phyloP scores from a whole-genome alignment of 1,140 invertebrate species.

The Physella acuta region DNA sequence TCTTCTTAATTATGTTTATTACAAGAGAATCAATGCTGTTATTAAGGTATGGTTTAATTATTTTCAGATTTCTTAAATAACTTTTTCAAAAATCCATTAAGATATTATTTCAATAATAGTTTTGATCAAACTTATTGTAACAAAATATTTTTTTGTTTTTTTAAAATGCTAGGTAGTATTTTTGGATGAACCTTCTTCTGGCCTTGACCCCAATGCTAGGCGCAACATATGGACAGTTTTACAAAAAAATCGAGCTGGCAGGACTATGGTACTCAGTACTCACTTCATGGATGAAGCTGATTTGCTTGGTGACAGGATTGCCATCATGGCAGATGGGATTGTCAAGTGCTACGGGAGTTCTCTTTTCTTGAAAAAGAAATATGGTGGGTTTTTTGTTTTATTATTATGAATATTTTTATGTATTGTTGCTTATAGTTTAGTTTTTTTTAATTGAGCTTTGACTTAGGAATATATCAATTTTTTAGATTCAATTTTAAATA shows the following conservation, averaged over 20 bases:
- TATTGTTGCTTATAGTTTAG: no score
- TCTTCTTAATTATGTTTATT: neutral
- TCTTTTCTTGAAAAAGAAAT: slow-evolving; percentile 83
- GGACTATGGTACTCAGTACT: slow-evolving; percentile 89
- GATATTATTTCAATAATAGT: no score
- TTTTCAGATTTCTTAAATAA: no score
- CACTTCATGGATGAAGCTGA: slow-evolving; percentile 99
- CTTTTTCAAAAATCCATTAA: no score
- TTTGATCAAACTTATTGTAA: no score
- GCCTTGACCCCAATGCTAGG: slow-evolving; percentile 91
- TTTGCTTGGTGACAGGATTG: slow-evolving; percentile 87
- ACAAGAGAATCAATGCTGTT: no score
- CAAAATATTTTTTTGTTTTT: slow-evolving; percentile 15
- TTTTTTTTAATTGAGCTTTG: no score
- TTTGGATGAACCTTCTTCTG: slow-evolving; percentile 80
- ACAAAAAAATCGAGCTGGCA: slow-evolving; percentile 61
- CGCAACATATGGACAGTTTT: slow-evolving; percentile 81
- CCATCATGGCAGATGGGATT: slow-evolving; percentile 82
- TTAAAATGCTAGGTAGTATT: slow-evolving; percentile 46
- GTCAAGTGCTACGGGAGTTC: slow-evolving; percentile 82
- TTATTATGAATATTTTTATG: no score
- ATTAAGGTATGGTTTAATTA: no score
- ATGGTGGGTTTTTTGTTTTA: slow-evolving; percentile 70
- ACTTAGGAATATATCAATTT: no score
- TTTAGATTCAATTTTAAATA: no score